Evolutionary conservation across 2,113 vertebrate species (phyloP).

Genomic region (Cervus canadensis): DNA sequence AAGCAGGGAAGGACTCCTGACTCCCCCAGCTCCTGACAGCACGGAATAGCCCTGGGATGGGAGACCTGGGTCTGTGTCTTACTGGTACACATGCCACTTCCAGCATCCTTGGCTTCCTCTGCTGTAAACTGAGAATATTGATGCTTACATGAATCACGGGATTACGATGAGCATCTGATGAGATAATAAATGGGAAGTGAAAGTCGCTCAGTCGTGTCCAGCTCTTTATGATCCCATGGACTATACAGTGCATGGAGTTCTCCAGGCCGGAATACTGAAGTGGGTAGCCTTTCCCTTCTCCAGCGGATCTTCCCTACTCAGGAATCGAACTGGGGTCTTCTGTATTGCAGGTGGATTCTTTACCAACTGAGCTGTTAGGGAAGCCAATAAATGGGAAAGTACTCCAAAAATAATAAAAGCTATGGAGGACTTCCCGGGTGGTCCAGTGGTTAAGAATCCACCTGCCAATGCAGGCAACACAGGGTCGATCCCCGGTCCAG

Average conservation of each 20-base stretch:
- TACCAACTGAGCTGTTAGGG: not conserved
- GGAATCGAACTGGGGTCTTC: not conserved
- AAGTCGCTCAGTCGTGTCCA: not conserved
- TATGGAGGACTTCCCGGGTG: not conserved
- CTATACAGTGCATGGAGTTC: not conserved
- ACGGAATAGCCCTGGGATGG: accelerated
- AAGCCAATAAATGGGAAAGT: not conserved
- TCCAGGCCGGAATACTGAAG: not conserved
- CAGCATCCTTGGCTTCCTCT: not conserved
- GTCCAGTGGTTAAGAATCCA: not conserved
- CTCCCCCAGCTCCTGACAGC: not conserved
- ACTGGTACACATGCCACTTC: accelerated
- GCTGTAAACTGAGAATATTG: not conserved
- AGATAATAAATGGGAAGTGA: not conserved
- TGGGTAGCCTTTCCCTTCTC: not conserved
- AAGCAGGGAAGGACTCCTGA: not conserved
- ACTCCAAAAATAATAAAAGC: not conserved
- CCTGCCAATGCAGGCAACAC: not conserved
- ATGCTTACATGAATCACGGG: too few species aligned
- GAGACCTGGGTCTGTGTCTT: not conserved
- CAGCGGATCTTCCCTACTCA: accelerated
- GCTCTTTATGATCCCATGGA: not conserved
- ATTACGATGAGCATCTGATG: not conserved
- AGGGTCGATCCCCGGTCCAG: not conserved
- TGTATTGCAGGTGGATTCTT: not conserved